Base-by-base conservation (phyloP, 2,113 vertebrate genomes). In the Rissa tridactyla region DNA sequence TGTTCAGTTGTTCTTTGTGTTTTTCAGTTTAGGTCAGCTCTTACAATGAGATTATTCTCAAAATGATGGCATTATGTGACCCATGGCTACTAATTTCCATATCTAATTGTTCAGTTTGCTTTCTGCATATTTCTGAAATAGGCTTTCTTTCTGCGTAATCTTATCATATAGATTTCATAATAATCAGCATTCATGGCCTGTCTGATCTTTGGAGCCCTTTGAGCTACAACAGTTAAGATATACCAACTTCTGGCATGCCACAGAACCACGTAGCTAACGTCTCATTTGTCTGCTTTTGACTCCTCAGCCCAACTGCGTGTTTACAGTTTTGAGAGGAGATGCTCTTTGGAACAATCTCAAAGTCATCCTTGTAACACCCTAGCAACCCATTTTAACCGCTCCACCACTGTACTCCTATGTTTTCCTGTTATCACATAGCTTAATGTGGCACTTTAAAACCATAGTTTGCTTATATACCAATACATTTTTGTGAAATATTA, bases 191-290 rank as follows among this genome's bases (percentile, higher is more conserved):
- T 84, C 46, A 17, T 75, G 82, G 40, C 26, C 72, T 75, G 32
- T 42, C n/a, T 84, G 86, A 88, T 83, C 91, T 92, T 75, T 66
- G 64, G n/a, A 84, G 38, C 38, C 38, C 91, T 86, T 68, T 94
- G 68, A 84, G 46, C 51, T 78, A 51, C 9, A 23, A 29, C 32
- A 47, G 42, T 78, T 55, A 68, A 84, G 76, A 78, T 34, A 70
- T 2, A 55, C 46, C 80, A 73, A 18, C 13, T 92, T 80, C 49
- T 80, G 75, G 58, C 75, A 76, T 0, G 1, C 26, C 66, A 92
- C 40, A 88, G 47, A 9, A 23, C 49, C 9, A 8, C 5, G 42
- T 40, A 62, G 26, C 44, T 65, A 88, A 40, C 19, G 46, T 57
- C 79, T 85, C 23, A 64, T 82, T 91, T 92, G 30, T 65, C 68